Percentiles rank a stretch among this genome's conserved stretches.
Evolutionary conservation across 2,888 invertebrate species (phyloP).

Genomic region (Mythimna ferrago): DNA sequence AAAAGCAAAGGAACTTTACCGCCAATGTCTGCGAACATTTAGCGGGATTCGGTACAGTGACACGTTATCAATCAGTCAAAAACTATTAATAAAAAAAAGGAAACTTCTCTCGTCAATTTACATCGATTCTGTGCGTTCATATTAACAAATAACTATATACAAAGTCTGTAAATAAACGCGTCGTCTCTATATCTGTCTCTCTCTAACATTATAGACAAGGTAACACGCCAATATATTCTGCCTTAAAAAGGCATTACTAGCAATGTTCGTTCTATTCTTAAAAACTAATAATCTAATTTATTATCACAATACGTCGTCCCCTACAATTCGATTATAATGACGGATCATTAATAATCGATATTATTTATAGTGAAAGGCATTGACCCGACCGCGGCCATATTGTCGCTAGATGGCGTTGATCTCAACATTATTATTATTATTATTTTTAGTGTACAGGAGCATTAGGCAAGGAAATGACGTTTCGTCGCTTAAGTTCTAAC

Average conservation of each 20-base stretch:
- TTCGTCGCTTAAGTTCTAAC: too few relatives aligned
- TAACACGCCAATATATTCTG: conserved; percentile 56
- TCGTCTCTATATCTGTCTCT: conserved; percentile 50
- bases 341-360: conserved; percentile 46
- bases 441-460: too few relatives aligned
- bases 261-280: conserved; percentile 62
- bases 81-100: conserved; percentile 23
- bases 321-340: conserved; percentile 67
- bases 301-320: conserved; percentile 78
- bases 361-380: background rate
- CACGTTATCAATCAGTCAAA: conserved; percentile 32
- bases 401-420: too few relatives aligned
- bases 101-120: conserved; percentile 36
- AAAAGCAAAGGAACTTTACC: conserved; percentile 47
- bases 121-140: conserved; percentile 61
- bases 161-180: conserved; percentile 59
- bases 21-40: conserved; percentile 21
- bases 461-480: too few relatives aligned
- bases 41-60: conserved; percentile 10
- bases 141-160: conserved; percentile 60
- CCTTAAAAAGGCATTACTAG: conserved; percentile 56
- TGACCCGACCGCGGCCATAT: too few relatives aligned
- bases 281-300: conserved; percentile 71
- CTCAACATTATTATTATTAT: too few relatives aligned
- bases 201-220: conserved; percentile 48